phyloP scores from a whole-genome alignment of 2,888 invertebrate genomes.

The Melipona bicolor region DNA sequence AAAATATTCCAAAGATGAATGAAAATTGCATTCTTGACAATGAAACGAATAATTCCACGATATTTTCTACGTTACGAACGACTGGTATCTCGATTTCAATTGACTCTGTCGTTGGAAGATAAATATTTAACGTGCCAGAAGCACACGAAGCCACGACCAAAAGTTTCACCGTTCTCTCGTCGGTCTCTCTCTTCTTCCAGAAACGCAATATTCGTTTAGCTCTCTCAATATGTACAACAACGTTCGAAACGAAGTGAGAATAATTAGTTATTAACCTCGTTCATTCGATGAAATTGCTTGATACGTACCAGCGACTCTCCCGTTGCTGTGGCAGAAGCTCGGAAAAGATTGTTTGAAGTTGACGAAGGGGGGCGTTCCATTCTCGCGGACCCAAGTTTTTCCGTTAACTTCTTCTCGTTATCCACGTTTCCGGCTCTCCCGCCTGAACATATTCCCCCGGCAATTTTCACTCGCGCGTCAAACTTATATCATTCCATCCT shows the following conservation, averaged over 20 bases:
- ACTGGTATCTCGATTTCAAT: background rate
- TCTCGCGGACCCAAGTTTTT: constrained; percentile 15
- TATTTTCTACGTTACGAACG: too few species aligned
- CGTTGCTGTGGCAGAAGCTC: constrained; percentile 14
- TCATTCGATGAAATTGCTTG: constrained; percentile 21
- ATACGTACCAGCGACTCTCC: background rate
- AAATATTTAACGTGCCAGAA: background rate
- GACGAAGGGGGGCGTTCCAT: background rate
- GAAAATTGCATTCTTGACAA: too few species aligned
- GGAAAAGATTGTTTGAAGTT: constrained; percentile 12
- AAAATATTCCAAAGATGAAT: too few species aligned
- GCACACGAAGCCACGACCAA: background rate
- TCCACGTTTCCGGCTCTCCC: constrained; percentile 7
- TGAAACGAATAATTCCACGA: too few species aligned
- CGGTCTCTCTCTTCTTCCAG: background rate
- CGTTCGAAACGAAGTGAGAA: constrained; percentile 21
- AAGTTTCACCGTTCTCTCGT: background rate
- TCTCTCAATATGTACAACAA: background rate
- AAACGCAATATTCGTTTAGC: background rate
- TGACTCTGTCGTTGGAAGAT: background rate
- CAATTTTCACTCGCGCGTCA: background rate
- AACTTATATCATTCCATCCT: background rate
- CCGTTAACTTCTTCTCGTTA: constrained; percentile 32
- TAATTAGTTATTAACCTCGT: constrained; percentile 53
- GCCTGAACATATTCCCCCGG: background rate